Evolutionary conservation across 2,888 invertebrate genomes (phyloP), one percentile per base, ranked within the genome.

Genomic region (Hirtodrosophila histrioides): DNA sequence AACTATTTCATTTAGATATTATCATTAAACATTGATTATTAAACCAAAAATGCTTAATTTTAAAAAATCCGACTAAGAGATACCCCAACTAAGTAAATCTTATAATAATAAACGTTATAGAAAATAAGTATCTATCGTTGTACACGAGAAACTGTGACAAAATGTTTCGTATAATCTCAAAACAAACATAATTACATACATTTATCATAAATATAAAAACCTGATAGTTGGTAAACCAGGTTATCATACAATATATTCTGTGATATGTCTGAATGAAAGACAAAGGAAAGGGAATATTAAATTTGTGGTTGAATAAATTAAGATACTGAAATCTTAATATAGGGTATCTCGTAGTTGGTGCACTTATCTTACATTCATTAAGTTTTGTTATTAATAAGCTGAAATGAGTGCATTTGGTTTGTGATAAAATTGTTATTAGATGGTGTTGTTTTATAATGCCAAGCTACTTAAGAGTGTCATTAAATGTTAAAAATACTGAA

Each of bases 401-500:
- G 53, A 75, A 57, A 51, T 75, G 54, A 55, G 70, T 75, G 64
- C 64, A 69, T 58, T 72, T 69, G 64, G 57, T 76, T 71, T 67
- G 50, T 66, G 48, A 67, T 76, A 58, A 69, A 55, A 48, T 64
- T 63, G 12, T 60, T 45, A 29, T 50, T 55, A 45, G 39, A 40
- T 62, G 44, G 29, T 57, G 50, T 62, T 58, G 31, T 57, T 50
- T 56, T 55, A 48, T 55, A 69, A 55, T 66, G 63, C 64, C 51
- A 70, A 66, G 61, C 67, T 72, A 75, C 67, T 73, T 78, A 82
- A 63, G 66, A 66, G 69, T 80, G 72, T 72, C 70, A 73, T 87
- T 86, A 78, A 75, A 89, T 73, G 71, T 81, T 78, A 84, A 88
- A 87, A 87, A 87, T 87, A 87, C 87, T 87, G 87, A 86, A 87